Percentiles rank a stretch among this genome's conserved stretches.
These are phyloP conservation scores for Gari tellinella DNA, from an alignment of 2,888 invertebrate species.

Conservation along the genomic window DNA sequence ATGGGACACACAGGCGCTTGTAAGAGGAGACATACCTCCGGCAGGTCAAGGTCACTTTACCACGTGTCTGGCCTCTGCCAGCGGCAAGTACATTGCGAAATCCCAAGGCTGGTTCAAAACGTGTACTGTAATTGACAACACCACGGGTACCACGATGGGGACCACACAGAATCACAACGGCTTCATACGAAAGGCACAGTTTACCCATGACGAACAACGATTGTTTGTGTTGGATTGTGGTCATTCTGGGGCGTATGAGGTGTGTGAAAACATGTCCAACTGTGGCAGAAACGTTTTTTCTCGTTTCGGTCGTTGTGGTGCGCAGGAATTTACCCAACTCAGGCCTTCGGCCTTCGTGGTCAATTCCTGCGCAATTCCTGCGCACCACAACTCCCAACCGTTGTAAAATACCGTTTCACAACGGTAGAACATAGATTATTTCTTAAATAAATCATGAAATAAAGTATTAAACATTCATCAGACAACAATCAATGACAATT, in stretches of 20 bases:
- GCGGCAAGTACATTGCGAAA: slow-evolving; percentile 28
- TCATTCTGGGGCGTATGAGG: slow-evolving; percentile 46
- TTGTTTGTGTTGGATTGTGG: slow-evolving; percentile 49
- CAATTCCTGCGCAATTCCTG: too few species aligned
- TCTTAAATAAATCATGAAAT: too few species aligned
- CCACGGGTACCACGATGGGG: not conserved
- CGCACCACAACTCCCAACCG: too few species aligned
- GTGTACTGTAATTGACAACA: slow-evolving; percentile 16
- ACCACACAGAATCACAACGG: slow-evolving; percentile 29
- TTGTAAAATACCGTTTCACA: too few species aligned
- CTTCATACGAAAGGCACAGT: slow-evolving; percentile 42
- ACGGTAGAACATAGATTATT: too few species aligned
- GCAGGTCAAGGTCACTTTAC: slow-evolving; percentile 40
- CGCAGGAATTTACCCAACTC: too few species aligned
- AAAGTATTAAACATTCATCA: too few species aligned
- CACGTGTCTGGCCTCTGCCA: slow-evolving; percentile 23
- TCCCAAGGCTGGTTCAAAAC: slow-evolving; percentile 45
- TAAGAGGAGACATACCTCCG: slow-evolving; percentile 34
- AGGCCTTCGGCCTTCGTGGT: too few species aligned
- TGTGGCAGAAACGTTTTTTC: too few species aligned
- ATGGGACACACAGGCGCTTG: slow-evolving; percentile 42
- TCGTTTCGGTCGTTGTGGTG: too few species aligned
- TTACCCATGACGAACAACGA: slow-evolving; percentile 24
- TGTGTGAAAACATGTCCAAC: slow-evolving; percentile 9
- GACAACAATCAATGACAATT: too few species aligned